Evolutionary conservation across 2,888 invertebrate genomes (phyloP).

Genomic region (Drosophila paucipuncta): DNA sequence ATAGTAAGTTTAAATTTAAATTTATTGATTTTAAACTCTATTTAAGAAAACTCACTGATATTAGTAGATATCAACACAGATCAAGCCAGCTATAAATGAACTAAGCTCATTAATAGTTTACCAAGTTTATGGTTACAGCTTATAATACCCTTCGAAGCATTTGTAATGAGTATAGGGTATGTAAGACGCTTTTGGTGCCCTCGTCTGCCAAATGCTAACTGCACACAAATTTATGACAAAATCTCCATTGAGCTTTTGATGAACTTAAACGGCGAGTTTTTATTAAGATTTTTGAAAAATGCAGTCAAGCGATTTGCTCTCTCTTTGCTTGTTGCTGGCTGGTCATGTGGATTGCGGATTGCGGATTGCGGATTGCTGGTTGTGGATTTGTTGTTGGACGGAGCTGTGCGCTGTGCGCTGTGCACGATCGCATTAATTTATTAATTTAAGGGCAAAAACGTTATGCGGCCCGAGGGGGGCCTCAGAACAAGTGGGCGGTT

Average conservation of each 20-base stretch:
- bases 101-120: background rate
- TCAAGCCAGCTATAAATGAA: background rate
- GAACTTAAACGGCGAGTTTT: slow-evolving; percentile 34
- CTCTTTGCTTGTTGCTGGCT: slow-evolving; percentile 11
- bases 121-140: too few relatives aligned
- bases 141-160: background rate
- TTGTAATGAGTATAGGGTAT: slow-evolving; percentile 16
- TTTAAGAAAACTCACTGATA: background rate
- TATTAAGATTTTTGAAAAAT: slow-evolving; percentile 72
- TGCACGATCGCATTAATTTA: slow-evolving; percentile 83
- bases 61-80: background rate
- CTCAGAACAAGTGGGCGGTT: background rate
- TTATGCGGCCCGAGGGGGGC: slow-evolving; percentile 48
- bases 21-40: background rate
- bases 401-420: slow-evolving; percentile 1
- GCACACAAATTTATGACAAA: slow-evolving; percentile 64
- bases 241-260: slow-evolving; percentile 51
- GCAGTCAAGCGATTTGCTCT: slow-evolving; percentile 56
- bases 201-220: slow-evolving; percentile 34
- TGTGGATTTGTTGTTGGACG: background rate
- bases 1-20: background rate
- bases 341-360: slow-evolving; percentile 25
- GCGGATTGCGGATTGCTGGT: slow-evolving; percentile 1
- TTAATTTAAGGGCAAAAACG: slow-evolving; percentile 84
- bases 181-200: slow-evolving; percentile 6